Evolutionary conservation across 2,888 invertebrate genomes (phyloP).

Genomic region (Pterostichus niger): DNA sequence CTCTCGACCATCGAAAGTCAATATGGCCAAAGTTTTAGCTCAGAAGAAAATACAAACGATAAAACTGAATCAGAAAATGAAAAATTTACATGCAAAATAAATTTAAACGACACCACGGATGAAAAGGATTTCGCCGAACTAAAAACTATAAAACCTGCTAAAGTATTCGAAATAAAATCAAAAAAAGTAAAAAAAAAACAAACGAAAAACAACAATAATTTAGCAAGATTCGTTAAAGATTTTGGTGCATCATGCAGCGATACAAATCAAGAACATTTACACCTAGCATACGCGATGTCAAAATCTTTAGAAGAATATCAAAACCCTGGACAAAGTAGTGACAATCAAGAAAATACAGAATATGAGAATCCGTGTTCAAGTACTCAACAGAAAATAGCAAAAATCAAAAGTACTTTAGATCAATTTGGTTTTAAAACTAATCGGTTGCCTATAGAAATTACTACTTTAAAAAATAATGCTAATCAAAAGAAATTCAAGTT

Average conservation of each 20-base stretch:
- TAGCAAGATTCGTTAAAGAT: constrained; percentile 75
- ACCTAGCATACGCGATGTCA: constrained; percentile 84
- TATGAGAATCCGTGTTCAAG: constrained; percentile 65
- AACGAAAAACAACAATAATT: constrained; percentile 71
- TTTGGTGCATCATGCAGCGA: constrained; percentile 76
- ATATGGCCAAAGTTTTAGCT: constrained; percentile 62
- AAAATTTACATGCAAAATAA: neutral
- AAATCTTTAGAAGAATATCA: constrained; percentile 77
- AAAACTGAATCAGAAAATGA: constrained; percentile 1
- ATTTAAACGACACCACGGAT: constrained; percentile 68
- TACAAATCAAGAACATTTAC: constrained; percentile 83
- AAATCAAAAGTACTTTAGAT: constrained; percentile 79
- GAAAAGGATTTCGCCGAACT: constrained; percentile 73
- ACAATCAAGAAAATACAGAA: constrained; percentile 50
- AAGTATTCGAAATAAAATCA: constrained; percentile 68
- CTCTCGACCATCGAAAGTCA: constrained; percentile 18
- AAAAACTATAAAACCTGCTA: constrained; percentile 69
- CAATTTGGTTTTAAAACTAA: constrained; percentile 81
- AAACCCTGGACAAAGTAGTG: constrained; percentile 67
- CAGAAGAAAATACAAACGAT: constrained; percentile 65
- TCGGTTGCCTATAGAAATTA: neutral
- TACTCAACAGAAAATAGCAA: constrained; percentile 70
- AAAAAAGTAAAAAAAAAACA: constrained; percentile 71
- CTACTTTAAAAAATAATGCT: constrained; percentile 63
- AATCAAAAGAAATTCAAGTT: constrained; percentile 72